Base-by-base conservation (phyloP, 2,888 invertebrate genomes). In the Chelonus formosanus region DNA sequence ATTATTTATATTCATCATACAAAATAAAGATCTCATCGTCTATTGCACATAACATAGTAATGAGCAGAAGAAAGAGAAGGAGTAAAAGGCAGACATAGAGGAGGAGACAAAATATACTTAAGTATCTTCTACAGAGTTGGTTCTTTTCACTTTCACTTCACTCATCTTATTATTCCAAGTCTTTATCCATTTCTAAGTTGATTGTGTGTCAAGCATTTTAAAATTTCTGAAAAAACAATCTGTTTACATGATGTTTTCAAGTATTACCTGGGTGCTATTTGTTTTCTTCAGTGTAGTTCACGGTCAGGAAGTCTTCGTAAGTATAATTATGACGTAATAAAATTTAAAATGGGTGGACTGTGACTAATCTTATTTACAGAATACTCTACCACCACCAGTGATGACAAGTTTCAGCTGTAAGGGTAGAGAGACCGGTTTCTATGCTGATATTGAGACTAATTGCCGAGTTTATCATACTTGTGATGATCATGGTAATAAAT, bases 401-500 rank as follows among this genome's bases (percentile, higher is more conserved):
- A 72, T 67, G n/a, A 72, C 76, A 10, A 75, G 67, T 53, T 82
- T 82, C 56, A 77, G 78, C 31, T 82, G 82, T 50, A 50, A 63
- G 10, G 76, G 76, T 3, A 76, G 75, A 31, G 52, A 70, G 8
- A 74, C 76, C 47, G 82, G 82, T 5, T 82, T 79, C 52, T 82
- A 81, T 50, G 82, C 82, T 0, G 82, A 82, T 31, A 45, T 76
- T 2, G 74, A 74, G 5, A 71, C 76, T 0, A 76, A 77, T 32
- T 82, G 82, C 67, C 75, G 74, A n/a, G 71, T 78, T 35, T 82
- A 82, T 69, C 77, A 82, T 47, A 82, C 74, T 0, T 82, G 82
- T 63, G 82, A 82, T 48, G 81, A 82, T 64, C 77, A 81, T 61
- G 81, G 80, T 5, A 82, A 82, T 53, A 81, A 80, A 68, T 82